phyloP scores from a whole-genome alignment of 35 echinoderm and acorn worm species.

The Lytechinus pictus region DNA sequence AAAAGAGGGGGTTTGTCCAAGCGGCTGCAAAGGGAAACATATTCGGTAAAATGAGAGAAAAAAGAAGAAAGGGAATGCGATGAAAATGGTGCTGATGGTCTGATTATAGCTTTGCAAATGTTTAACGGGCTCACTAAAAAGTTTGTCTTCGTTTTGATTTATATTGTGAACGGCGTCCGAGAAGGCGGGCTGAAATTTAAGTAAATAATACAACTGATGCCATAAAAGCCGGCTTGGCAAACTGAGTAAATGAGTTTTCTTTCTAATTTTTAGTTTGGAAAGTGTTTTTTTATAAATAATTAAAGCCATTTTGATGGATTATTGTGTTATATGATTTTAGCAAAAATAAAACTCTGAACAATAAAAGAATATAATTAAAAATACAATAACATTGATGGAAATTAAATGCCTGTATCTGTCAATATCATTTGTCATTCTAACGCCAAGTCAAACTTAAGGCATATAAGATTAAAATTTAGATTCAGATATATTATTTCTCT shows the following conservation, averaged over 20 bases:
- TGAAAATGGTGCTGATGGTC: not conserved
- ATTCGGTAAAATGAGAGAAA: not conserved
- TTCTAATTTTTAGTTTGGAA: not conserved
- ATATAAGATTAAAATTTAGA: too few species aligned
- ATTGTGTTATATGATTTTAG: not conserved
- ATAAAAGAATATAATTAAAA: too few species aligned
- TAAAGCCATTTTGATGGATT: not conserved
- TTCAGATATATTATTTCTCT: too few species aligned
- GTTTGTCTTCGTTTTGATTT: not conserved
- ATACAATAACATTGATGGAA: too few species aligned
- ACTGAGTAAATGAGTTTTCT: not conserved
- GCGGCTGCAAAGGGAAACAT: not conserved
- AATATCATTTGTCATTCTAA: too few species aligned
- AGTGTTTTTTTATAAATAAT: not conserved
- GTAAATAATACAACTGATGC: not conserved
- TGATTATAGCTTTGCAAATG: conserved; percentile 19
- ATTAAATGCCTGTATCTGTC: too few species aligned
- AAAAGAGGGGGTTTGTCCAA: not conserved
- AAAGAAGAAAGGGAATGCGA: not conserved
- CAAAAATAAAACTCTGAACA: not conserved
- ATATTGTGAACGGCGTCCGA: not conserved
- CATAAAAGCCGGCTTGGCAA: not conserved
- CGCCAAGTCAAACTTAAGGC: too few species aligned
- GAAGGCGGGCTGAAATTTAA: not conserved
- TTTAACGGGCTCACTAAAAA: conserved; percentile 11